Conservation (phyloP, 2,797 vertebrate genomes). For the Florisuga fusca region DNA sequence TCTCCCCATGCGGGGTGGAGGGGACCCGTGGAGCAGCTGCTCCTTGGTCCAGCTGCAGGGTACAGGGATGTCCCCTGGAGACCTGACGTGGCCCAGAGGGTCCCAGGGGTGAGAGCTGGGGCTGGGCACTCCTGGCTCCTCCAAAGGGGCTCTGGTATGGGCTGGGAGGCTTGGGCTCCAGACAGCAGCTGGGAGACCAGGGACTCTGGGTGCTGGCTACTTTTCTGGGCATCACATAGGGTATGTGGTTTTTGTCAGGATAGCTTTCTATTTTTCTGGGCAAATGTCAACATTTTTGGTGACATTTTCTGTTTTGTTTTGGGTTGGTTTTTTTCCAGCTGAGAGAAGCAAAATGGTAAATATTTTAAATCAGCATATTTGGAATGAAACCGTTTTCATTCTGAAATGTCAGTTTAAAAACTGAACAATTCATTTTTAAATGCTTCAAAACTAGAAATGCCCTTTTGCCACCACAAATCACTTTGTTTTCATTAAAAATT, state of each 20-base stretch:
- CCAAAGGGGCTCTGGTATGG: too few relatives aligned
- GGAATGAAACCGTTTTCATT: slow-evolving; percentile 1
- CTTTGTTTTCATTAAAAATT: slow-evolving; percentile 28
- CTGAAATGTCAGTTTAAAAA: slow-evolving; percentile 43
- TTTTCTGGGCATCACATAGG: too few relatives aligned
- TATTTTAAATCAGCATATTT: slow-evolving; percentile 13
- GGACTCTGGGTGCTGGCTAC: too few relatives aligned
- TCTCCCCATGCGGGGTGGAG: background rate
- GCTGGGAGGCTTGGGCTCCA: too few relatives aligned
- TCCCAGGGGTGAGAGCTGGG: too few relatives aligned
- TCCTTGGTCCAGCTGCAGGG: background rate
- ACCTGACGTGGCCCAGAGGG: rapidly evolving
- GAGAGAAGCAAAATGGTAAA: slow-evolving; percentile 34
- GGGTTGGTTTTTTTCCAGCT: background rate
- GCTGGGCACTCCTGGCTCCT: too few relatives aligned
- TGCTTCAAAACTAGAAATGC: slow-evolving; percentile 10
- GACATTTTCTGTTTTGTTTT: slow-evolving; percentile 3
- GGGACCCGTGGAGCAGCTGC: rapidly evolving
- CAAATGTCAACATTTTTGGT: slow-evolving; percentile 24
- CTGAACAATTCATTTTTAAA: background rate
- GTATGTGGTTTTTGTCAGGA: background rate
- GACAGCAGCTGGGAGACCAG: too few relatives aligned
- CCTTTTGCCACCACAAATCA: slow-evolving; percentile 10
- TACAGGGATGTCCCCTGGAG: background rate
- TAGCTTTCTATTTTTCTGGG: background rate